Percentiles rank a stretch among this genome's conserved stretches.
Evolutionary conservation across 1,140 invertebrate genomes (phyloP).

Genomic region (Lethrus apterus): DNA sequence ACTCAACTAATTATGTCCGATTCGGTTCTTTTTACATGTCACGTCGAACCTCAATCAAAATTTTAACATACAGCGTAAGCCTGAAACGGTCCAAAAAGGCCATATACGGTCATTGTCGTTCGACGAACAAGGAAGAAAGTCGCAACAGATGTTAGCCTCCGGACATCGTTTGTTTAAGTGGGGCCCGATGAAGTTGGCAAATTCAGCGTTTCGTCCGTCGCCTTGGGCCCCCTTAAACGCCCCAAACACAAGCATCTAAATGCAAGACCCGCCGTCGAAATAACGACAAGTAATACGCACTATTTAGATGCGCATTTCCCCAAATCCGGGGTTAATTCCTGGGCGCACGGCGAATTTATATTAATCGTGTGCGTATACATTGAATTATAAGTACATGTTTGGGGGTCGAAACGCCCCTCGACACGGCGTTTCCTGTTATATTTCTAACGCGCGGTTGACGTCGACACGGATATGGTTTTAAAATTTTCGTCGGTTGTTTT

Average conservation of each 20-base stretch:
- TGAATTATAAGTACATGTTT: no score
- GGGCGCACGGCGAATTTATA: no score
- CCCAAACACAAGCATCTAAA: slow-evolving; percentile 27
- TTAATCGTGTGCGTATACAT: no score
- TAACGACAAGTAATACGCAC: slow-evolving; percentile 23
- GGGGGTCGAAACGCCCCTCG: no score
- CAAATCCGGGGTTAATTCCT: no score
- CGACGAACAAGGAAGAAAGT: slow-evolving; percentile 19
- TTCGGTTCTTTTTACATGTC: slow-evolving; percentile 10
- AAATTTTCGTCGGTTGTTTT: no score
- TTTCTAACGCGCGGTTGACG: neutral
- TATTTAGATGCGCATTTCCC: slow-evolving; percentile 18
- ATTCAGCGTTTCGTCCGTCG: slow-evolving; percentile 20
- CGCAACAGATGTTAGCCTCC: slow-evolving; percentile 20
- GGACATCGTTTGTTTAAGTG: slow-evolving; percentile 13
- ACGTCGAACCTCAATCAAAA: slow-evolving; percentile 11
- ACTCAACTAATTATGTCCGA: slow-evolving; percentile 11
- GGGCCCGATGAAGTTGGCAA: slow-evolving; percentile 12
- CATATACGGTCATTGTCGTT: slow-evolving; percentile 17
- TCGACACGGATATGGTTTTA: no score
- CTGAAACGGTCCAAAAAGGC: slow-evolving; percentile 10
- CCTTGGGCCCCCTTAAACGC: slow-evolving; percentile 21
- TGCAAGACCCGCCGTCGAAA: slow-evolving; percentile 23
- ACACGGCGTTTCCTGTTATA: neutral
- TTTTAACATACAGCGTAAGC: slow-evolving; percentile 7